Percentiles rank a stretch among this genome's conserved stretches.
Conservation (phyloP, 2,888 invertebrate species). For the Scaeva pyrastri region DNA sequence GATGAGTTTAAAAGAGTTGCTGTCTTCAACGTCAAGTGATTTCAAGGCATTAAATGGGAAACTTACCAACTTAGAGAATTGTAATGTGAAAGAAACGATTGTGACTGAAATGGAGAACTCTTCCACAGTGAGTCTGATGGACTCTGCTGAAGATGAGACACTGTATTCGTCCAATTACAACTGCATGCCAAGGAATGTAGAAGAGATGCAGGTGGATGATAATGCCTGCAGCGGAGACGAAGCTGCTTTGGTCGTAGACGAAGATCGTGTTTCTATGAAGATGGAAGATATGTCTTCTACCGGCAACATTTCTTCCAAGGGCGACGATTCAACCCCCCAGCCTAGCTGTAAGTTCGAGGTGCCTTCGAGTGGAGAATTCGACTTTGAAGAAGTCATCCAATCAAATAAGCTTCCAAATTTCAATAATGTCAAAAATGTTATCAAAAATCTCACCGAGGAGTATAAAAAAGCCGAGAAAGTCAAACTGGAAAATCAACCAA, state of each 20-base stretch:
- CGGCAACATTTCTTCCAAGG: neutral
- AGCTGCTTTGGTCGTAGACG: neutral
- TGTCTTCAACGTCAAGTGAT: too few relatives aligned
- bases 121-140: neutral
- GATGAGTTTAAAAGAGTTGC: too few relatives aligned
- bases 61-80: too few relatives aligned
- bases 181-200: neutral
- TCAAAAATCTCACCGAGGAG: slow-evolving; percentile 43
- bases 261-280: neutral
- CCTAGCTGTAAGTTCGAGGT: neutral
- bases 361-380: neutral
- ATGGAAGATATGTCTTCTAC: neutral
- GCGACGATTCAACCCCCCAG: neutral
- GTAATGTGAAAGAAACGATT: too few relatives aligned
- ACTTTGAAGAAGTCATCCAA: slow-evolving; percentile 45
- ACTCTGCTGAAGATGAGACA: too few relatives aligned
- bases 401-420: slow-evolving; percentile 17
- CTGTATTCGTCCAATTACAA: neutral
- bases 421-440: slow-evolving; percentile 21
- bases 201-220: neutral
- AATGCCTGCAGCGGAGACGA: neutral
- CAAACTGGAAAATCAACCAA: neutral
- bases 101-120: neutral
- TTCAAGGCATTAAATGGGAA: too few relatives aligned
- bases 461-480: slow-evolving; percentile 56